phyloP scores from a whole-genome alignment of 1,140 invertebrate species.

The Drosophila neocordata region DNA sequence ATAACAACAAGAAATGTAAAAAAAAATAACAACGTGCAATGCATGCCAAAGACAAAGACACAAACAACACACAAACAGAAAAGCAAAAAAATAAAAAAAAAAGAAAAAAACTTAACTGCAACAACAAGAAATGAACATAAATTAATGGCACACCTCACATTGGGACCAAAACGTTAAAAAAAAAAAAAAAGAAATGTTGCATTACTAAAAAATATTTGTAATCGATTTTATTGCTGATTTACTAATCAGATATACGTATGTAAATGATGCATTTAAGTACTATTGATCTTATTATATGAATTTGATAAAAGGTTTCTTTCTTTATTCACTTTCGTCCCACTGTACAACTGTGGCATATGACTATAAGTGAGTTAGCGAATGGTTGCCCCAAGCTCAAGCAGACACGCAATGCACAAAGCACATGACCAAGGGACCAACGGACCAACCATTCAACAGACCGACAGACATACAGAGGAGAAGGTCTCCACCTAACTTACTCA shows the following conservation, averaged over 20 bases:
- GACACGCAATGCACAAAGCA: constrained; percentile 33
- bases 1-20: not conserved
- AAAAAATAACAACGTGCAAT: constrained; percentile 53
- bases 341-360: not conserved
- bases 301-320: too few relatives aligned
- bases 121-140: constrained; percentile 58
- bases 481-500: constrained; percentile 1
- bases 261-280: too few relatives aligned
- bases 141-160: constrained; percentile 41
- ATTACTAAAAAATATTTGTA: too few relatives aligned
- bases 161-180: not conserved
- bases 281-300: too few relatives aligned
- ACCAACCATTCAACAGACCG: constrained; percentile 9
- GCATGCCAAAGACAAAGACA: constrained; percentile 49
- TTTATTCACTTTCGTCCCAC: too few relatives aligned
- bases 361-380: not conserved
- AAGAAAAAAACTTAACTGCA: constrained; percentile 29
- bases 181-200: not conserved
- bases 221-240: too few relatives aligned
- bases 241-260: too few relatives aligned
- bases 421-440: constrained; percentile 11
- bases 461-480: constrained; percentile 11
- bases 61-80: constrained; percentile 14
- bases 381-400: constrained; percentile 8
- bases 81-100: constrained; percentile 7